phyloP scores from a whole-genome alignment of 2,888 invertebrate genomes.

The Magallana nippona region DNA sequence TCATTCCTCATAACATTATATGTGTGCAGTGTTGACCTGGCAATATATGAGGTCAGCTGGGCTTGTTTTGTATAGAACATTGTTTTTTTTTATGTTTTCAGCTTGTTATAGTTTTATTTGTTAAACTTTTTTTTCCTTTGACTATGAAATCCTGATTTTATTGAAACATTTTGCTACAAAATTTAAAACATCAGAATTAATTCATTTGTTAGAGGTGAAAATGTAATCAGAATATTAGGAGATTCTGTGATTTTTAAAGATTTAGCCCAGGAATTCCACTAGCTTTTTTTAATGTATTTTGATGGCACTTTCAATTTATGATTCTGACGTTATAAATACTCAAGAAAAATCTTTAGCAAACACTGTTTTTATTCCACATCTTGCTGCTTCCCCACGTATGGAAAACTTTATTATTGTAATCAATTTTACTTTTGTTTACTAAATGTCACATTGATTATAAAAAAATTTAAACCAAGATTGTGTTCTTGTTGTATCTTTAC shows the following conservation, averaged over 20 bases:
- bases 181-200: not conserved
- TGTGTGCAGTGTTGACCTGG: conserved; percentile 1
- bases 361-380: not conserved
- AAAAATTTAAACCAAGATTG: not conserved
- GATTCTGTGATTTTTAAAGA: no score
- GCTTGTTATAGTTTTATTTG: conserved; percentile 31
- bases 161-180: not conserved
- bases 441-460: conserved; percentile 31
- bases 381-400: not conserved
- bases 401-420: not conserved
- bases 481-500: not conserved
- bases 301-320: not conserved
- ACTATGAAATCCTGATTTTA: conserved; percentile 8
- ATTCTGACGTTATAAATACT: not conserved
- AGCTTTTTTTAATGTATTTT: not conserved
- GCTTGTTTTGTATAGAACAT: conserved; percentile 5
- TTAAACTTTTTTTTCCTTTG: not conserved
- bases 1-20: conserved; percentile 17
- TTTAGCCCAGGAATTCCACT: not conserved
- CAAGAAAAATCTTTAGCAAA: not conserved
- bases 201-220: not conserved
- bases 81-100: conserved; percentile 22
- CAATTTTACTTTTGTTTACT: conserved; percentile 20
- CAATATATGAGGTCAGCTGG: not conserved
- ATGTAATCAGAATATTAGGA: no score